A percentile compares a stretch with the other conserved stretches of the same genome.
These are phyloP conservation scores for Eueides isabella DNA, from an alignment of 1,140 invertebrate species.

Conservation along the genomic window DNA sequence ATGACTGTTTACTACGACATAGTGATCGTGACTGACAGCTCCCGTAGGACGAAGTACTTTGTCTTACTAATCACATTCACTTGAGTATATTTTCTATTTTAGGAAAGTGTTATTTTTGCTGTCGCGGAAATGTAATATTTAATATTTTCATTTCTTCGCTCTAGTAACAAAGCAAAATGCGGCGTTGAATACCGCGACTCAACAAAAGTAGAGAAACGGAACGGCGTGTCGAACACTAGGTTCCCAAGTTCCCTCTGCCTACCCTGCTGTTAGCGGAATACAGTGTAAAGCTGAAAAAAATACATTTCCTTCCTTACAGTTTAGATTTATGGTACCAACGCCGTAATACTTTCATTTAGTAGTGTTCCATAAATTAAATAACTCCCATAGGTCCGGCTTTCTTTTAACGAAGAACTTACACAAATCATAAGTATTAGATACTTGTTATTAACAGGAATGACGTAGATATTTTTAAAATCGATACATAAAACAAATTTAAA, in stretches of 20 bases:
- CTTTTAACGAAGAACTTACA: background rate
- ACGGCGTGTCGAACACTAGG: too few relatives aligned
- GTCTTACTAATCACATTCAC: constrained; percentile 25
- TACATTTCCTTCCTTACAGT: too few relatives aligned
- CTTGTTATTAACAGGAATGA: background rate
- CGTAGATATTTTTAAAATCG: constrained; percentile 2
- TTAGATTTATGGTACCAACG: too few relatives aligned
- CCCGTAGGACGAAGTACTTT: constrained; percentile 50
- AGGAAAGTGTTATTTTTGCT: background rate
- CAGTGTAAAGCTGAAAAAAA: too few relatives aligned
- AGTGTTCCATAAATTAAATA: background rate
- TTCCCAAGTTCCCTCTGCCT: too few relatives aligned
- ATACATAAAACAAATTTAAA: constrained; percentile 1
- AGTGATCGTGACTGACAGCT: constrained; percentile 51
- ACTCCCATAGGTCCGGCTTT: constrained; percentile 6
- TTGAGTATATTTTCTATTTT: constrained; percentile 1
- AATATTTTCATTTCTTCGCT: too few relatives aligned
- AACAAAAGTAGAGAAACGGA: too few relatives aligned
- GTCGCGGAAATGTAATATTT: too few relatives aligned
- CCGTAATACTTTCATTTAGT: background rate
- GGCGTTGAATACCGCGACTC: too few relatives aligned
- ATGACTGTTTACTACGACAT: constrained; percentile 35
- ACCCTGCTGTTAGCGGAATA: too few relatives aligned
- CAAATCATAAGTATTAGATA: background rate
- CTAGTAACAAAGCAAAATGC: too few relatives aligned